A percentile compares a stretch with the other conserved stretches of the same genome.
Conservation (phyloP, 2,113 vertebrate genomes). For the Silurus asotus region DNA sequence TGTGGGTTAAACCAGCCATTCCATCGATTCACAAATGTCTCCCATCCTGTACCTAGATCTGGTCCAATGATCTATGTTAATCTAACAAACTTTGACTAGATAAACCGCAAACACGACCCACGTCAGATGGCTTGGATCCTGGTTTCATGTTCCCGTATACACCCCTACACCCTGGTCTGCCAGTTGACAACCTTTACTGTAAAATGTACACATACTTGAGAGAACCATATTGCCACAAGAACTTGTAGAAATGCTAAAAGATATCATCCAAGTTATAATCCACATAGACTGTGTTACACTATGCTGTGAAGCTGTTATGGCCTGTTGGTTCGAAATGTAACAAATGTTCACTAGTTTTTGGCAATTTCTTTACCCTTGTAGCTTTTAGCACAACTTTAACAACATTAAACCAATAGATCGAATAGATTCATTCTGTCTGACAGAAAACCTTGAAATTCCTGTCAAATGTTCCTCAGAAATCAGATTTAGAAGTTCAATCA, state of each 20-base stretch:
- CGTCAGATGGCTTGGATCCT: too few species aligned
- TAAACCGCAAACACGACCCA: too few species aligned
- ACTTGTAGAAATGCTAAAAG: neutral
- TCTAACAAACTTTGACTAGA: too few species aligned
- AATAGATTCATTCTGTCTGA: neutral
- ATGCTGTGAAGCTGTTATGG: neutral
- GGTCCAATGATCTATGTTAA: too few species aligned
- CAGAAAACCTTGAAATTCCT: neutral
- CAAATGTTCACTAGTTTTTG: neutral
- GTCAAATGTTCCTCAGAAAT: neutral
- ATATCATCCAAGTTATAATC: neutral
- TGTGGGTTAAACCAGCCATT: too few species aligned
- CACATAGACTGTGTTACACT: neutral
- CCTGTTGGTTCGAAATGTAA: neutral
- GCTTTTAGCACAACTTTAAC: neutral
- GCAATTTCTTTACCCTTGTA: neutral
- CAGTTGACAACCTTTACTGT: neutral
- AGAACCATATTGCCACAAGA: neutral
- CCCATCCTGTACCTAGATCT: too few species aligned
- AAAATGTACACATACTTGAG: neutral
- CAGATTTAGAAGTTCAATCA: neutral
- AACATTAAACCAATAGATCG: neutral
- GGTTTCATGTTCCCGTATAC: too few species aligned
- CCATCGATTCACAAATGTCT: too few species aligned
- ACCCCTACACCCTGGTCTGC: neutral